phyloP scores from a whole-genome alignment of 2,113 vertebrate genomes.

The Recurvirostra avosetta region DNA sequence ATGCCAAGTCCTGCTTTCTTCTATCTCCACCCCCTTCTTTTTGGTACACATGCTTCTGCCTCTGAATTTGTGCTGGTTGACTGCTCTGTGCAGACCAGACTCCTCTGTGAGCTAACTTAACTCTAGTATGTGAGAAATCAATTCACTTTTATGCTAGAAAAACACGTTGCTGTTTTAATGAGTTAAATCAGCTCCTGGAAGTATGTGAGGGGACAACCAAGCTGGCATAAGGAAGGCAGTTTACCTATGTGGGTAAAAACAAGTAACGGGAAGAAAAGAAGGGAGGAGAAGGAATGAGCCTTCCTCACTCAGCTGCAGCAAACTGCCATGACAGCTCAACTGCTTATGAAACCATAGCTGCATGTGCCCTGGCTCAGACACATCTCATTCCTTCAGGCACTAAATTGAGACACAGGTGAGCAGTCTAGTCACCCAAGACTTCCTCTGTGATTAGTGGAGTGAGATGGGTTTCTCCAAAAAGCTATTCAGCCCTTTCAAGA shows the following conservation, averaged over 20 bases:
- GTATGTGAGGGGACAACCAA: neutral
- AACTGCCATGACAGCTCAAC: neutral
- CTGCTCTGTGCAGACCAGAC: rapidly evolving
- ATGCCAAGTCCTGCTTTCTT: neutral
- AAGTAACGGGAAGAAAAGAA: neutral
- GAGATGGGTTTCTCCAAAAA: neutral
- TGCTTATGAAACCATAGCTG: rapidly evolving
- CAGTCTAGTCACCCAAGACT: neutral
- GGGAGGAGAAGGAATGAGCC: neutral
- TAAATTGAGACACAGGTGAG: neutral
- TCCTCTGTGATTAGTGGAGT: neutral
- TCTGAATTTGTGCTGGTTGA: neutral
- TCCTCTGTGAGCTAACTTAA: neutral
- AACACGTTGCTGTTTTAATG: neutral
- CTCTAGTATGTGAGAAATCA: neutral
- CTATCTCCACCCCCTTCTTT: neutral
- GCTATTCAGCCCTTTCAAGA: neutral
- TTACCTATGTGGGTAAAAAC: neutral
- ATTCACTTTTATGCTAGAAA: neutral
- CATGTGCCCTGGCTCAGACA: neutral
- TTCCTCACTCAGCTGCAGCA: neutral
- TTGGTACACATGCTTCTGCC: neutral
- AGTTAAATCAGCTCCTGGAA: neutral
- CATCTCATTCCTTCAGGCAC: neutral
- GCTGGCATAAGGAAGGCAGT: neutral